Base-by-base conservation (phyloP, 2,888 invertebrate species). In the Drosophila sordidula region DNA sequence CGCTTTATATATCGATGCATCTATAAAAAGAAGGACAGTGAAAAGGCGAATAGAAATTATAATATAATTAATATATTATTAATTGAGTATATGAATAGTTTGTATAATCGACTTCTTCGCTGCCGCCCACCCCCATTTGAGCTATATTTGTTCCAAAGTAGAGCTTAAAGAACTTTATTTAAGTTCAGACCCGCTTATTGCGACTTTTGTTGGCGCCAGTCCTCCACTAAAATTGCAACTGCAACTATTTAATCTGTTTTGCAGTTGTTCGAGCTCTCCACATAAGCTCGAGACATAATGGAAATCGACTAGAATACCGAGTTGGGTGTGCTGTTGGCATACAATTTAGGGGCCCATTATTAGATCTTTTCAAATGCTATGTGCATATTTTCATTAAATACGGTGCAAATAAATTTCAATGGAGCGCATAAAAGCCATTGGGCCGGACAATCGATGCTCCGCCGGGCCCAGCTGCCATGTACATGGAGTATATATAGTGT, bases 331-430 rank as follows among this genome's bases (percentile, higher is more conserved):
- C 26, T 29, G 26, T 1, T 8, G 12, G 34, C 12, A 4, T 12
- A 12, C 2, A 34, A 12, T 12, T 34, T 11, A 12, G 12, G 11
- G 4, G 16, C 4, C 16, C 16, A 49, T 49, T 42, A 49, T 65
- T 49, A 58, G 57, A 73, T 61, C 38, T 69, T 42, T 75, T 52
- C 58, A 34, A 25, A 67, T 66, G 55, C 61, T 12, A 18, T 18
- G 55, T 29, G 39, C 29, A 51, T 56, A 61, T 59, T 59, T 54
- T 57, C 75, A 85, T 66, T 70, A 72, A 70, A 70, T 70, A 77
- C 54, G 49, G 57, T 65, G 63, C 72, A 88, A 86, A 81, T 81
- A 81, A 89, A 89, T 81, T 81, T 68, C 58, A 41, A 63, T 75
- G 56, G 36, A 39, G 41, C 62, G 44, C 70, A 87, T 89, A 80